Conservation (phyloP, 92 coral and sea anemone genomes). For the Actinostola sp. region DNA sequence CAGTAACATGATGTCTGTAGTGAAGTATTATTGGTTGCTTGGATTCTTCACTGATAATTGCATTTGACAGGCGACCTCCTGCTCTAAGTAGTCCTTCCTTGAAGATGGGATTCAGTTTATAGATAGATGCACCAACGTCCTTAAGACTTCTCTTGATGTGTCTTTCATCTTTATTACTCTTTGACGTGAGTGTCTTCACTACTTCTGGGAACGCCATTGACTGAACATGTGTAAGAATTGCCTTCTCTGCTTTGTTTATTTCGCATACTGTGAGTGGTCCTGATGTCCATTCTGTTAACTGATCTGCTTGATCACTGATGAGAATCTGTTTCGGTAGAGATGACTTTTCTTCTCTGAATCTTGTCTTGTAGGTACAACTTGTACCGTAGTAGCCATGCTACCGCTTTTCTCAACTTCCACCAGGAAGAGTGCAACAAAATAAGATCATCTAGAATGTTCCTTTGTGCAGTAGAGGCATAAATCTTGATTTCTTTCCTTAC, state of each 20-base stretch:
- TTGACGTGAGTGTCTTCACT: background rate
- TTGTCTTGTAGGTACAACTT: constrained; percentile 18
- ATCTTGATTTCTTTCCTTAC: constrained; percentile 61
- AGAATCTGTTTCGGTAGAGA: background rate
- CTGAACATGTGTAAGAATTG: constrained; percentile 25
- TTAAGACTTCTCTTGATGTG: too few species aligned
- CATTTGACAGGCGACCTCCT: constrained; percentile 30
- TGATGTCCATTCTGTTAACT: too few species aligned
- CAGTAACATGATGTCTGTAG: too few species aligned
- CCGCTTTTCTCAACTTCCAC: constrained; percentile 65
- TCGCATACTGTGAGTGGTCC: too few species aligned
- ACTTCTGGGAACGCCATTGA: constrained; percentile 34
- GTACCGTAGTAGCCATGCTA: constrained; percentile 60
- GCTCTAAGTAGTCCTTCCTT: constrained; percentile 38
- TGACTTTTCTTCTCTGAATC: background rate
- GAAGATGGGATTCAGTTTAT: background rate
- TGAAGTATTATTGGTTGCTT: constrained; percentile 56
- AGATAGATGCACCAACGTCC: too few species aligned
- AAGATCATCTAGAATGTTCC: constrained; percentile 31
- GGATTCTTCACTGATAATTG: constrained; percentile 23
- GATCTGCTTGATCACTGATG: constrained; percentile 16
- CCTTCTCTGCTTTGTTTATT: constrained; percentile 31
- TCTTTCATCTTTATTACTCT: too few species aligned
- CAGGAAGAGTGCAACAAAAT: constrained; percentile 45
- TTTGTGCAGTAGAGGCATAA: constrained; percentile 20